A percentile compares a stretch with the other conserved stretches of the same genome.
phyloP scores from a whole-genome alignment of 2,888 invertebrate genomes.

The Drosophila nigricruria region DNA sequence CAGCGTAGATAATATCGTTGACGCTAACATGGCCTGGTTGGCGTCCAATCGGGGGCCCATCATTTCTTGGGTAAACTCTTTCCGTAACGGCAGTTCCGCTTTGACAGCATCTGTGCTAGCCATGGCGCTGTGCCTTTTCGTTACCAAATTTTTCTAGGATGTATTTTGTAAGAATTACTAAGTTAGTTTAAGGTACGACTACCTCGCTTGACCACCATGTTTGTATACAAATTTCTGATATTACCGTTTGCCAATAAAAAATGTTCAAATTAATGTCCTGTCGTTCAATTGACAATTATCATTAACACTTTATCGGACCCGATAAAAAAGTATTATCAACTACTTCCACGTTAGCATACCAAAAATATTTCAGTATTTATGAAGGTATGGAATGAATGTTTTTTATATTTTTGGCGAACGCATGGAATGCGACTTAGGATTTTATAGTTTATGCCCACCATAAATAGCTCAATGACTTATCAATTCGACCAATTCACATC shows the following conservation, averaged over 20 bases:
- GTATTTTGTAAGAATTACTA: constrained; percentile 21
- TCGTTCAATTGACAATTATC: constrained; percentile 1
- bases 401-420: background rate
- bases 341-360: constrained; percentile 8
- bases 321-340: constrained; percentile 18
- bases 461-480: constrained; percentile 48
- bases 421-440: background rate
- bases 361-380: background rate
- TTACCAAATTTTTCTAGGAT: constrained; percentile 59
- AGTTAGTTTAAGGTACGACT: constrained; percentile 39
- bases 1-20: constrained; percentile 57
- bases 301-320: constrained; percentile 10
- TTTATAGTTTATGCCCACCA: constrained; percentile 13
- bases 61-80: constrained; percentile 69
- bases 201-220: background rate
- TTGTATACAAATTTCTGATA: background rate
- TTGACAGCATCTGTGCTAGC: constrained; percentile 57
- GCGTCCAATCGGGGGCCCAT: constrained; percentile 74
- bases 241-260: constrained; percentile 39
- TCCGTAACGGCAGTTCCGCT: constrained; percentile 55
- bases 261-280: constrained; percentile 2
- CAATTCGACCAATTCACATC: constrained; percentile 26
- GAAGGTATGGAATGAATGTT: background rate
- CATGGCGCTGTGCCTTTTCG: constrained; percentile 48
- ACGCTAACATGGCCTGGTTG: constrained; percentile 77